phyloP scores from a whole-genome alignment of 2,888 invertebrate species.

The Spicauda simplicius region DNA sequence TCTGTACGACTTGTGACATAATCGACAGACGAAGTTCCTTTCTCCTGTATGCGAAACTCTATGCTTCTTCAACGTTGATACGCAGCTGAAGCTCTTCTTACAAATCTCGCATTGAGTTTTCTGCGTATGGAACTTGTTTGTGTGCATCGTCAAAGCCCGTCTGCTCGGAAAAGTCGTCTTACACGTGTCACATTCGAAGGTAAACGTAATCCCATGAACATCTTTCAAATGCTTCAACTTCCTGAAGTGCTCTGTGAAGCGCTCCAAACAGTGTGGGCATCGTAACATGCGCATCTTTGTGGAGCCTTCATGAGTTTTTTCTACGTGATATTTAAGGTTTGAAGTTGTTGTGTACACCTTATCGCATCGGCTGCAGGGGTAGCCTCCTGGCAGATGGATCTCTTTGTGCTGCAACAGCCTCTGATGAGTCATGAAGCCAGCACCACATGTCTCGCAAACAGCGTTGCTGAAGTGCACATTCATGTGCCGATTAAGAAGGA shows the following conservation, averaged over 20 bases:
- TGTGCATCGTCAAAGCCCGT: conserved; percentile 65
- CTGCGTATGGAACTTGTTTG: conserved; percentile 64
- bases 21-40: conserved; percentile 62
- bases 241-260: conserved; percentile 66
- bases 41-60: conserved; percentile 65
- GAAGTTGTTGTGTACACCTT: conserved; percentile 77
- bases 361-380: conserved; percentile 69
- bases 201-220: conserved; percentile 63
- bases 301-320: conserved; percentile 63
- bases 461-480: conserved; percentile 72
- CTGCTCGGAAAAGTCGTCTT: conserved; percentile 61
- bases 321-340: conserved; percentile 65
- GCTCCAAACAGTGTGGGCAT: conserved; percentile 65
- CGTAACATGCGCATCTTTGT: conserved; percentile 61
- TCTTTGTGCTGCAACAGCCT: conserved; percentile 67
- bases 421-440: conserved; percentile 68
- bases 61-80: conserved; percentile 63
- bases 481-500: conserved; percentile 70
- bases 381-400: conserved; percentile 65
- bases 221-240: conserved; percentile 72
- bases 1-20: conserved; percentile 80
- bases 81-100: conserved; percentile 74
- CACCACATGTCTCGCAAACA: conserved; percentile 69
- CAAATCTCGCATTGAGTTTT: conserved; percentile 79
- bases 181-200: conserved; percentile 66